These are phyloP conservation scores for Polydrusus tereticollis DNA, from an alignment of 2,888 invertebrate species.

Conservation along the genomic window DNA sequence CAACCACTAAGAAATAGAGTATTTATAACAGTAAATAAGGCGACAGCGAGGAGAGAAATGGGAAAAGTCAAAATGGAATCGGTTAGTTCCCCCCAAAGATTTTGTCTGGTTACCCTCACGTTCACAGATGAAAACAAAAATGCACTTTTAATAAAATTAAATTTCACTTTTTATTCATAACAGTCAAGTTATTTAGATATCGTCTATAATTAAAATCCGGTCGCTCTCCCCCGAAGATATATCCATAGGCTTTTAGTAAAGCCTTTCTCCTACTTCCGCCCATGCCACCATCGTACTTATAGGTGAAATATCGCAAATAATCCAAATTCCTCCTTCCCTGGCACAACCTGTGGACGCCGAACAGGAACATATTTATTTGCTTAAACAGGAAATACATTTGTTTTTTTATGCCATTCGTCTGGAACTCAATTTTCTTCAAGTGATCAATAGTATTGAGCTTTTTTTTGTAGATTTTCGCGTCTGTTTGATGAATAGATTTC, in stretches of 20 bases:
- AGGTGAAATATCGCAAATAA: constrained; percentile 50
- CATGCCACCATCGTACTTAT: background rate
- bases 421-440: constrained; percentile 24
- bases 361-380: constrained; percentile 55
- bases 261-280: constrained; percentile 30
- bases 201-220: constrained; percentile 43
- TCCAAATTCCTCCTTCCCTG: constrained; percentile 52
- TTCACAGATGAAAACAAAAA: background rate
- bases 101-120: too few species aligned
- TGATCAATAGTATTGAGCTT: constrained; percentile 30
- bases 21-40: too few species aligned
- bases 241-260: constrained; percentile 52
- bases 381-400: constrained; percentile 46
- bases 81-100: too few species aligned
- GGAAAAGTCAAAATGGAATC: too few species aligned
- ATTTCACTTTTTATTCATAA: background rate
- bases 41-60: too few species aligned
- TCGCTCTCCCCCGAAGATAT: constrained; percentile 54
- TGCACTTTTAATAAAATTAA: background rate
- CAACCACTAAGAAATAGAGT: too few species aligned
- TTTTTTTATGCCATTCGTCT: constrained; percentile 22
- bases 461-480: constrained; percentile 31
- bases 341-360: constrained; percentile 51
- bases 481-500: constrained; percentile 4
- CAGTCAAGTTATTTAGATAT: background rate